Evolutionary conservation across 64 coral and sea anemone genomes (phyloP), one percentile per base, ranked within the genome.

Genomic region (Trachythela sp.): DNA sequence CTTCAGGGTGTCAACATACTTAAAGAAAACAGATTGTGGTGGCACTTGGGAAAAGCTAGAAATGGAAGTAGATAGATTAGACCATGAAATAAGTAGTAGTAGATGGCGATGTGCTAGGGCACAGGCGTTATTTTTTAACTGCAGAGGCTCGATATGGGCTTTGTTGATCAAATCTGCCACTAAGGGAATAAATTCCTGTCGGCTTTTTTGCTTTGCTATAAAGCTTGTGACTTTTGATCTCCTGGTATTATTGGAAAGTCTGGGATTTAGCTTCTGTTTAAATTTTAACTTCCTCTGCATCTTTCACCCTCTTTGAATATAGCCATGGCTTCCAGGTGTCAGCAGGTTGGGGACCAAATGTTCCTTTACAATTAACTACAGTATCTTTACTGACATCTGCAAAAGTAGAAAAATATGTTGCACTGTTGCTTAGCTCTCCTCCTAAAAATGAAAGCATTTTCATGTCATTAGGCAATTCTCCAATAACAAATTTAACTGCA

Each of bases 141-240:
- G 91, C 5, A 95, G 38, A 0, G 91, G 94, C 27, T 92, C 91
- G 32, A 86, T 58, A 38, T 95, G 90, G 13, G 36, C 85, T 84
- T 85, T 95, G 13, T 92, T 90, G 85, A 95, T 76, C 34, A 95
- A 90, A 54, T 38, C 33, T 30, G 90, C 88, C 39, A 95, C 87
- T 13, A 92, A 56, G 22, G 94, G 94, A 35, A 27, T 85, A 92
- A 92, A 92, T 45, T 95, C 88, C 67, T 95, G 88, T 60, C 94
- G 84, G 84, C 90, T 92, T 5, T 88, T 77, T 5, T 85, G 15
- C 11, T 17, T 24, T 30, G 39, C 2, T 76, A 92, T 92, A 32
- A 90, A 92, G 27, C 15, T 48, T 36, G 90, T 90, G 26, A 92
- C 59, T 17, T 54, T 95, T 24, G 14, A 54, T 77, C 91, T 87